Evolutionary conservation across 2,888 invertebrate species (phyloP), one percentile per base, ranked within the genome.

Genomic region (Hydroisotoma schaefferi): DNA sequence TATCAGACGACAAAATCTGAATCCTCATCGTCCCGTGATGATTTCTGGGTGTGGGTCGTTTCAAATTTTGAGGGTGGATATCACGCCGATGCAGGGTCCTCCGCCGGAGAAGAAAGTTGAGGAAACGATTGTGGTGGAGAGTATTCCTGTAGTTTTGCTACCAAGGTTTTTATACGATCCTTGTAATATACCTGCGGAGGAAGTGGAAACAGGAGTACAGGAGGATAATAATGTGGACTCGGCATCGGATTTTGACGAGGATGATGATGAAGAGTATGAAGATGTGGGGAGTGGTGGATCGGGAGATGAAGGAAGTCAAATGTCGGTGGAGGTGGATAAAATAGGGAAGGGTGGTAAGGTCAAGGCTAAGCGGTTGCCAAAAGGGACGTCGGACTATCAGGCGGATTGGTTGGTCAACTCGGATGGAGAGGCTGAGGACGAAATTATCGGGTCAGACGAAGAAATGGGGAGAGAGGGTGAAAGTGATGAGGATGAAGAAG

Each of bases 361-460:
- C 5, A 49, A 27, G 18, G 28, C 81, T 20, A 89, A 88, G 74
- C 80, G 85, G 5, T 87, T 95, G 10, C 95, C 95, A 0, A 93
- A 92, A 78, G 98, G 98, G 27, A 95, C 93, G 79, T 97, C 97
- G 2, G 91, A 90, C 57, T 99, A 99, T 77, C 98, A 99, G 79
- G 93, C 97, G 2, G 90, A 94, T 48, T 92, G 91, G 91, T 88
- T 91, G 61, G 87, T 87, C 0, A 90, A 90, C 73, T 83, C 69
- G 23, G 62, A 62, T 12, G 51, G 48, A 10, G 59, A 15, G 25
- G 63, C 26, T 5, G 46, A 74, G 15, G 75, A 73, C 5, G 75
- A 73, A 33, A 72, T 73, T 37, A 74, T 74, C 22, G 66, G 67
- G 20, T 71, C 72, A 2, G 71, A 73, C 25, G 72, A 71, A 55